Conservation (phyloP, 35 echinoderm and acorn worm genomes). For the Amphiura filiformis region DNA sequence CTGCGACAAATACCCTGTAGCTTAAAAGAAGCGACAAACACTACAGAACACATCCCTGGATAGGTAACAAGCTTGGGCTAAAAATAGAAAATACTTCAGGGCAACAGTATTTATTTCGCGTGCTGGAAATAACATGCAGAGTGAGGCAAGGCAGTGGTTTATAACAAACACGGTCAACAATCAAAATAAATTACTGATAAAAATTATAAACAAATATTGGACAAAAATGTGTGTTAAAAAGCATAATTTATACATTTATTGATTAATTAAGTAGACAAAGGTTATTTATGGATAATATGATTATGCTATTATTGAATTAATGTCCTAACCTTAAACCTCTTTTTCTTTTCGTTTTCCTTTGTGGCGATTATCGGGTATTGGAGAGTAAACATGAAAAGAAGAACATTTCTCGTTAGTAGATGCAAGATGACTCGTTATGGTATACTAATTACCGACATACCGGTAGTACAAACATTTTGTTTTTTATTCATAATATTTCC, state of each 20-base stretch:
- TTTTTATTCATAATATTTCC: too few relatives aligned
- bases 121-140: neutral
- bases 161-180: neutral
- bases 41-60: neutral
- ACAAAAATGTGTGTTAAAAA: too few relatives aligned
- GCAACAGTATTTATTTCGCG: neutral
- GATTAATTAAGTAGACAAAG: too few relatives aligned
- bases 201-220: too few relatives aligned
- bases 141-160: neutral
- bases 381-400: neutral
- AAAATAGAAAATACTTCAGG: neutral
- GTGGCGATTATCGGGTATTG: too few relatives aligned
- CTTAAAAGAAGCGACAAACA: neutral
- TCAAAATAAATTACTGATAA: too few relatives aligned
- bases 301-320: too few relatives aligned
- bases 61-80: neutral
- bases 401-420: neutral
- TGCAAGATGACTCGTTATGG: too few relatives aligned
- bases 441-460: too few relatives aligned
- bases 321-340: conserved; percentile 6
- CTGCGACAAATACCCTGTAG: neutral
- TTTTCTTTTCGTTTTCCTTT: conserved; percentile 5
- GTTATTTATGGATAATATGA: too few relatives aligned
- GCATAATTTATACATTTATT: too few relatives aligned
- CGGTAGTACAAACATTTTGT: too few relatives aligned